Percentiles rank a stretch among this genome's conserved stretches.
phyloP scores from a whole-genome alignment of 1,140 invertebrate genomes.

The Drosophila ananassae region DNA sequence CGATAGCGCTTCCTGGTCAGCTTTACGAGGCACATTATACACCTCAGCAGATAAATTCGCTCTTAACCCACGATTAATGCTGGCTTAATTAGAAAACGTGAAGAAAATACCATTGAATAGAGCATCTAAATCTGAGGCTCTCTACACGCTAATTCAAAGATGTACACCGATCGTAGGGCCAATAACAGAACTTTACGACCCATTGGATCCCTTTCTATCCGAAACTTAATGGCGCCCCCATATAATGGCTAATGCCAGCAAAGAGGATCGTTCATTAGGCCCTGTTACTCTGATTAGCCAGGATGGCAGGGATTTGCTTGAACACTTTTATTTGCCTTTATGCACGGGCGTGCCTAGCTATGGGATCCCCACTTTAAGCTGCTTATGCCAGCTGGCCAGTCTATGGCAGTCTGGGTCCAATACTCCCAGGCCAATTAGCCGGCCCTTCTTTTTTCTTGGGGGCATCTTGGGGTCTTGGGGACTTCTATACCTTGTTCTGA shows the following conservation, averaged over 20 bases:
- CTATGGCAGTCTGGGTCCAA: neutral
- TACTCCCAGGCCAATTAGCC: slow-evolving; percentile 19
- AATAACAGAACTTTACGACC: slow-evolving; percentile 6
- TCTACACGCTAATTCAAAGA: slow-evolving; percentile 5
- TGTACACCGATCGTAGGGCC: slow-evolving; percentile 21
- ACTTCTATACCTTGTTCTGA: neutral
- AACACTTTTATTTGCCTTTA: neutral
- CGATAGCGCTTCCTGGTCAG: neutral
- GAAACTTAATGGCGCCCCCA: slow-evolving; percentile 19
- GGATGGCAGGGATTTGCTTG: slow-evolving; percentile 8
- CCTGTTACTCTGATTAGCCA: slow-evolving; percentile 23
- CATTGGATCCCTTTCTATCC: neutral
- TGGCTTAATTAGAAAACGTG: neutral
- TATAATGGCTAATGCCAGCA: slow-evolving; percentile 30
- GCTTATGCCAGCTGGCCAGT: slow-evolving; percentile 1
- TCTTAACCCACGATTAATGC: neutral
- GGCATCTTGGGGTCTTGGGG: neutral
- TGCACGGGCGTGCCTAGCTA: neutral
- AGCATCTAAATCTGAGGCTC: slow-evolving; percentile 12
- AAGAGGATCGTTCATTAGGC: slow-evolving; percentile 15
- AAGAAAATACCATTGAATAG: neutral
- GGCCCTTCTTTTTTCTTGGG: neutral
- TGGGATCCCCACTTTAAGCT: neutral
- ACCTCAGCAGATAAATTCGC: neutral
- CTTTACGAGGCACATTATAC: slow-evolving; percentile 7